Percentiles rank a stretch among this genome's conserved stretches.
Evolutionary conservation across 2,888 invertebrate genomes (phyloP).

Genomic region (Plagodis dolabraria): DNA sequence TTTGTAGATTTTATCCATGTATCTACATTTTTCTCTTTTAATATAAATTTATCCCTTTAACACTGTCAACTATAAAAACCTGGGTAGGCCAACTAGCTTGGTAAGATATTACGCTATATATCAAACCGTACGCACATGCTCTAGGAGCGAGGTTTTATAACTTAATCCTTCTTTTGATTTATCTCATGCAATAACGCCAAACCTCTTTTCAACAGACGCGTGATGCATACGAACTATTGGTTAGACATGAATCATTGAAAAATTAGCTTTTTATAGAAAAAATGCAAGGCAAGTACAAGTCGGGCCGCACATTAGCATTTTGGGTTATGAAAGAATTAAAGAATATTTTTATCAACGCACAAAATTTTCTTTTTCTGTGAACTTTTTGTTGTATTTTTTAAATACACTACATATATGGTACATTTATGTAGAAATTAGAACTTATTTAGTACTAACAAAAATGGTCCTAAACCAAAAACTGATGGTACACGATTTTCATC

Average conservation of each 20-base stretch:
- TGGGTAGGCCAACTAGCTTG: slow-evolving; percentile 3
- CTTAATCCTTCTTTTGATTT: slow-evolving; percentile 42
- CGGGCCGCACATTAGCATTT: no score
- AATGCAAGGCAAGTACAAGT: no score
- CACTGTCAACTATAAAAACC: slow-evolving; percentile 8
- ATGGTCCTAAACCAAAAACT: no score
- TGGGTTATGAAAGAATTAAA: no score
- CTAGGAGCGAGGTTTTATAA: slow-evolving; percentile 46
- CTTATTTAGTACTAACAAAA: no score
- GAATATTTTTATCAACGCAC: no score
- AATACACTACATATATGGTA: no score
- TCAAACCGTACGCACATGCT: slow-evolving; percentile 54
- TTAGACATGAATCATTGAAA: neutral
- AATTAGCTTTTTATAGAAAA: no score
- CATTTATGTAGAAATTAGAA: no score
- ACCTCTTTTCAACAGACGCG: slow-evolving; percentile 25
- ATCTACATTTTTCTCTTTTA: slow-evolving; percentile 2
- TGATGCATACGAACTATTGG: slow-evolving; percentile 6
- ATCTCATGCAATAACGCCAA: slow-evolving; percentile 34
- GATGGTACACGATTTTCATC: no score
- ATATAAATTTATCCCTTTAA: slow-evolving; percentile 1
- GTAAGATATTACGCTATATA: slow-evolving; percentile 57
- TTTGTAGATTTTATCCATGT: neutral
- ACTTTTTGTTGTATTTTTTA: no score
- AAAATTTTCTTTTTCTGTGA: no score